These are phyloP conservation scores for Rutilus rutilus DNA, from an alignment of 2,113 vertebrate species.

Conservation along the genomic window DNA sequence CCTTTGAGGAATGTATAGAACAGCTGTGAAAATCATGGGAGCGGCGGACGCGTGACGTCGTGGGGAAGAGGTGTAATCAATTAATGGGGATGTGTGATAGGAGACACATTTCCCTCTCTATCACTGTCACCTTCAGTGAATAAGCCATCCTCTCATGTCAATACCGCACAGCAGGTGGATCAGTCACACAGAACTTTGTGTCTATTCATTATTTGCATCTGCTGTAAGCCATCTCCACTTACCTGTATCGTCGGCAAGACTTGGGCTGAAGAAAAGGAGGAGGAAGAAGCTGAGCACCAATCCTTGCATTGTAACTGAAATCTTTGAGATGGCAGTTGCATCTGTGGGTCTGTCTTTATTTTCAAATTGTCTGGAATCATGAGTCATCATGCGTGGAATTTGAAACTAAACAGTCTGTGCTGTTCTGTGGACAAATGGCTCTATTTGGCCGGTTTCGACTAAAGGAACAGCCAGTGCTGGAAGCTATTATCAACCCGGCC, in stretches of 20 bases:
- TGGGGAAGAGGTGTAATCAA: conserved; percentile 28
- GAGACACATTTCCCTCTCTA: conserved; percentile 24
- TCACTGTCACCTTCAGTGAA: conserved; percentile 17
- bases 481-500: not conserved
- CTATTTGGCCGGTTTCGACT: conserved; percentile 7
- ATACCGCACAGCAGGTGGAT: conserved; percentile 23
- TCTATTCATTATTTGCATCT: conserved; percentile 7
- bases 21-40: conserved; percentile 33
- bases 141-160: conserved; percentile 40
- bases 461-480: conserved; percentile 19
- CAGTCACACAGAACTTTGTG: not conserved
- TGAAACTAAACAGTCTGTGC: conserved; percentile 26
- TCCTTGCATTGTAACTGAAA: conserved; percentile 17
- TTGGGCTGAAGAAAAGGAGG: conserved; percentile 36
- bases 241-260: conserved; percentile 71
- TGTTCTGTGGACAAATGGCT: conserved; percentile 2
- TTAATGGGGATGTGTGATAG: conserved; percentile 34
- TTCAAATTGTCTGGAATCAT: conserved; percentile 60
- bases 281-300: conserved; percentile 44
- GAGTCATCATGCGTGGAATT: conserved; percentile 26
- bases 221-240: conserved; percentile 51
- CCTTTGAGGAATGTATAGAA: conserved; percentile 22
- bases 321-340: not conserved
- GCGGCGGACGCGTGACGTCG: not conserved
- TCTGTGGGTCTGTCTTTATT: conserved; percentile 49